These are phyloP conservation scores for Tricholauxania praeusta DNA, from an alignment of 2,888 invertebrate genomes.

Conservation along the genomic window DNA sequence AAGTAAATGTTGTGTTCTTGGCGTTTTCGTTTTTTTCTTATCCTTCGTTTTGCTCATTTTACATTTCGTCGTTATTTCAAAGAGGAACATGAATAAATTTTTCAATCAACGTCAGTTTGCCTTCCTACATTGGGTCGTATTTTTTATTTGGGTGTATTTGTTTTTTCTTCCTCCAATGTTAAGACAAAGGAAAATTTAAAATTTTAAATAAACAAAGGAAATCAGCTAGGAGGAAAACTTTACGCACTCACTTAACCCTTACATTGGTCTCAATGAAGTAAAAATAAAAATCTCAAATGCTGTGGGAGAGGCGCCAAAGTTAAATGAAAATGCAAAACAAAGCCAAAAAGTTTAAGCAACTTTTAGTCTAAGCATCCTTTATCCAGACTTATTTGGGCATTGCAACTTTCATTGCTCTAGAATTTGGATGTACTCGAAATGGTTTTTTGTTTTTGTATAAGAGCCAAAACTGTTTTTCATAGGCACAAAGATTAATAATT, in stretches of 20 bases:
- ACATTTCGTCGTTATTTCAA: constrained; percentile 39
- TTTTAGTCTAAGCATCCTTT: no score
- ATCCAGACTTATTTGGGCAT: no score
- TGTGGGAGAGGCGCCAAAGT: no score
- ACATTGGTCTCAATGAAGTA: background rate
- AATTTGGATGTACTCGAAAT: no score
- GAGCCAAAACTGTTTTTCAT: no score
- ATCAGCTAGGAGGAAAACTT: constrained; percentile 12
- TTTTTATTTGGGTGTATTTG: constrained; percentile 38
- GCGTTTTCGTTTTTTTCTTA: constrained; percentile 28
- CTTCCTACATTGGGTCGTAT: constrained; percentile 28
- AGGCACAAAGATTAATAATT: no score
- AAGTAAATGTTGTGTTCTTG: constrained; percentile 38
- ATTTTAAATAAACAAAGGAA: constrained; percentile 2
- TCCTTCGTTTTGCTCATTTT: constrained; percentile 13
- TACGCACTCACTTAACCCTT: constrained; percentile 35
- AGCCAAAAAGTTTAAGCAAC: no score
- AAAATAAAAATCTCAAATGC: no score
- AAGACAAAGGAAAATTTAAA: constrained; percentile 15
- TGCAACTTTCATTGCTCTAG: no score
- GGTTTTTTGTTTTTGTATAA: no score
- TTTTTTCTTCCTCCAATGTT: constrained; percentile 7
- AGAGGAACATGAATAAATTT: constrained; percentile 49
- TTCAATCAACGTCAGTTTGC: constrained; percentile 53
- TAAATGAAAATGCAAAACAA: no score